phyloP scores from a whole-genome alignment of 2,797 vertebrate species.

The Rhynchonycteris naso region DNA sequence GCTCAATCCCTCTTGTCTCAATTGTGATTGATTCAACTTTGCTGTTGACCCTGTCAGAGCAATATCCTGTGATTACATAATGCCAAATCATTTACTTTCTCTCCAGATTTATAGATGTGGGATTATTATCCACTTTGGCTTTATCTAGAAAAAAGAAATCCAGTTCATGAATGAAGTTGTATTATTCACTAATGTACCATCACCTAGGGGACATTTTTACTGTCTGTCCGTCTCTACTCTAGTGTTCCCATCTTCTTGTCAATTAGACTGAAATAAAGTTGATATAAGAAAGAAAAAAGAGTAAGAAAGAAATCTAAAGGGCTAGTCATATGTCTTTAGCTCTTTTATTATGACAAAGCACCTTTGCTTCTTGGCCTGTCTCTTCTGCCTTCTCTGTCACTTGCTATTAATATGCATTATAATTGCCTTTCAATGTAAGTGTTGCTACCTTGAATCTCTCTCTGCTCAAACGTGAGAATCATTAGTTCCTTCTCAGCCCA shows the following conservation, averaged over 20 bases:
- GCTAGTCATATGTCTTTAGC: neutral
- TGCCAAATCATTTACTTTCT: neutral
- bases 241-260: neutral
- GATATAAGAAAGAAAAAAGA: neutral
- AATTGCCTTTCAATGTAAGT: neutral
- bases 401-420: neutral
- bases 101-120: neutral
- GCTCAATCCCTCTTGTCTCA: neutral
- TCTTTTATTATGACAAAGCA: neutral
- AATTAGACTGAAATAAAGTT: neutral
- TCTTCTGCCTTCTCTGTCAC: neutral
- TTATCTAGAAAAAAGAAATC: neutral
- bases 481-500: neutral
- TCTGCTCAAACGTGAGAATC: slow-evolving; percentile 16
- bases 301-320: neutral
- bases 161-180: neutral
- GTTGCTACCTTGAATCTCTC: neutral
- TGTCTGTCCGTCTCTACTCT: neutral
- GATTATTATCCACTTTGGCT: neutral
- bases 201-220: neutral
- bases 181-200: neutral
- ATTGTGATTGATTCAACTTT: neutral
- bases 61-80: neutral
- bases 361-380: neutral
- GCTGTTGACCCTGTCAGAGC: neutral